Evolutionary conservation across 37 sponge, comb jelly and placozoan genomes (phyloP).

Genomic region (Diacarnus erythraeanus): DNA sequence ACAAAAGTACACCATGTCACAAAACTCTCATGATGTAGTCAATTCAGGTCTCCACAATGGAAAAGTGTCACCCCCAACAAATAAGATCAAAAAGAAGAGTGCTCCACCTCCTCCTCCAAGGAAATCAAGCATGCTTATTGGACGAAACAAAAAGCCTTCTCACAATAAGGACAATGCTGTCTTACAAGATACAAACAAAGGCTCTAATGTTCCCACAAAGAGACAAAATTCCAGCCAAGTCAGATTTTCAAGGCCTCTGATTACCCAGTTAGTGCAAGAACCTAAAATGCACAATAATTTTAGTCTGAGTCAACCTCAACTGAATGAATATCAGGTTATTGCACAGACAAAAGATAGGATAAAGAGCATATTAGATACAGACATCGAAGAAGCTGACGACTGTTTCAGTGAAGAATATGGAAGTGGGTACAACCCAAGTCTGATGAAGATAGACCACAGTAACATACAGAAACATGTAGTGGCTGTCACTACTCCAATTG

Average conservation of each 20-base stretch:
- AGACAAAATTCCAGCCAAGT: no score
- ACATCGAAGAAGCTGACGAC: background rate
- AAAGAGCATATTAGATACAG: background rate
- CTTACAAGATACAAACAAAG: background rate
- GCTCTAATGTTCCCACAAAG: background rate
- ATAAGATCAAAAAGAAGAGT: background rate
- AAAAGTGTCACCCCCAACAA: background rate
- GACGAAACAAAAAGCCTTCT: background rate
- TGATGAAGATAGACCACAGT: slow-evolving; percentile 5
- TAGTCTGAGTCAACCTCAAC: background rate
- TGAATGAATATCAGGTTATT: background rate
- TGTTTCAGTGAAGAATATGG: background rate
- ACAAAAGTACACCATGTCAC: no score
- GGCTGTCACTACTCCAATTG: slow-evolving; percentile 5
- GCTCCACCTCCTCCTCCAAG: background rate
- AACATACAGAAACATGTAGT: slow-evolving; percentile 1
- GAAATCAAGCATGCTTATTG: background rate
- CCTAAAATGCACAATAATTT: background rate
- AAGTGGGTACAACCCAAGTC: background rate
- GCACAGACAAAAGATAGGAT: background rate
- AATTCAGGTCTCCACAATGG: background rate
- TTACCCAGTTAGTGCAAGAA: background rate
- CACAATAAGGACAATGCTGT: background rate
- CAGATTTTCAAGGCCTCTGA: background rate
- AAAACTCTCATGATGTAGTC: no score